phyloP scores from a whole-genome alignment of 1,140 invertebrate genomes.

The Cyclargus thomasi region DNA sequence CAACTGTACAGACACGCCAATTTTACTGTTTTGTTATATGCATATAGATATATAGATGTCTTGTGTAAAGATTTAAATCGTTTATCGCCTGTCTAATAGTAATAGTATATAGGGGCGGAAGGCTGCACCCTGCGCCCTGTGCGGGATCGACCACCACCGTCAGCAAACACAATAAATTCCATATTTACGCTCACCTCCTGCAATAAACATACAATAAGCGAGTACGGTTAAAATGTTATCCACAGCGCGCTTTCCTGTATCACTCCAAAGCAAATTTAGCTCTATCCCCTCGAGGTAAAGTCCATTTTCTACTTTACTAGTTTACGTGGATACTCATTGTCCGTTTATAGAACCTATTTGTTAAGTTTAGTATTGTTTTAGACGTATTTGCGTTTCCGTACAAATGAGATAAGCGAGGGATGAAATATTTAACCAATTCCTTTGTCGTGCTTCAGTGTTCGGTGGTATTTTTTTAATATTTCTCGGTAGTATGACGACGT shows the following conservation, averaged over 20 bases:
- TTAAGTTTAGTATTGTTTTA: conserved; percentile 62
- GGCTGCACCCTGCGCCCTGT: conserved; percentile 52
- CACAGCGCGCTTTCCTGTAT: conserved; percentile 33
- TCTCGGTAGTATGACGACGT: conserved; percentile 14
- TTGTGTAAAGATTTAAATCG: too few species aligned
- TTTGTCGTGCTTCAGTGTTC: conserved; percentile 9
- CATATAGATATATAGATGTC: too few species aligned
- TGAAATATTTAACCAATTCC: conserved; percentile 18
- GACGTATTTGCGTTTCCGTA: conserved; percentile 58
- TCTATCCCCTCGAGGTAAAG: conserved; percentile 21
- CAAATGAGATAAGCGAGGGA: conserved; percentile 47
- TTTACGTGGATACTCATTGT: conserved; percentile 29
- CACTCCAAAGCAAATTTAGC: conserved; percentile 19
- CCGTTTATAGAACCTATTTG: conserved; percentile 55
- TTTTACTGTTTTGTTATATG: too few species aligned
- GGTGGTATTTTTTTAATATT: conserved; percentile 11
- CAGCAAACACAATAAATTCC: conserved; percentile 69
- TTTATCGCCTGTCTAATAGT: conserved; percentile 33
- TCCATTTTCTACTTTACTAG: conserved; percentile 23
- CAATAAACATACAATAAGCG: conserved; percentile 66
- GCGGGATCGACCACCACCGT: conserved; percentile 65
- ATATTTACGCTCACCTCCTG: conserved; percentile 64
- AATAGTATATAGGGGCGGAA: conserved; percentile 38
- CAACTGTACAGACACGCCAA: too few species aligned
- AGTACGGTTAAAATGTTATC: conserved; percentile 57